These are phyloP conservation scores for Drosophila paramelanica DNA, from an alignment of 2,888 invertebrate genomes.

Conservation along the genomic window DNA sequence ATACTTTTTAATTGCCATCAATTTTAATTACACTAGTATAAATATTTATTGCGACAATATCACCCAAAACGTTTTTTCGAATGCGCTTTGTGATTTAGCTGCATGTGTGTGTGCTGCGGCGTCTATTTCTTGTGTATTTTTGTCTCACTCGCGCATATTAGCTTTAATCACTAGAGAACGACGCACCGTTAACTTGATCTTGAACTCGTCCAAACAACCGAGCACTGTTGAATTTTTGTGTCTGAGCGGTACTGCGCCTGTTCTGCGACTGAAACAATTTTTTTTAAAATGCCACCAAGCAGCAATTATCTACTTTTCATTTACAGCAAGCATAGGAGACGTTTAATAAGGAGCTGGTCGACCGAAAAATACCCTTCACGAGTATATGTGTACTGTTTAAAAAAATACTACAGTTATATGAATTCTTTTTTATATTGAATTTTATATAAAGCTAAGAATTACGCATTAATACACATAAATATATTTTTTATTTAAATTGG, in stretches of 20 bases:
- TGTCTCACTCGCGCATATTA: conserved; percentile 50
- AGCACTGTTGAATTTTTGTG: conserved; percentile 20
- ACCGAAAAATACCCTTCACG: conserved; percentile 34
- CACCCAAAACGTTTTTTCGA: conserved; percentile 33
- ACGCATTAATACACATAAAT: too few relatives aligned
- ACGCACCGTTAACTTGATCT: conserved; percentile 76
- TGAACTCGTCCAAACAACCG: conserved; percentile 44
- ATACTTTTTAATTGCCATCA: conserved; percentile 58
- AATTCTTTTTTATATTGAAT: background rate
- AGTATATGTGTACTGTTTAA: background rate
- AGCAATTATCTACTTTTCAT: conserved; percentile 75
- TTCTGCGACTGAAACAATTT: conserved; percentile 66
- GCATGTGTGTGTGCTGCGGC: conserved; percentile 23
- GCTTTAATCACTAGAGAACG: conserved; percentile 43
- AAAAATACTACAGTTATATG: background rate
- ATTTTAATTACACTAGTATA: conserved; percentile 43
- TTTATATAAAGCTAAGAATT: too few relatives aligned
- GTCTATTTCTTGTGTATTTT: conserved; percentile 33
- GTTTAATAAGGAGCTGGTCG: background rate
- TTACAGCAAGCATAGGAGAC: conserved; percentile 37
- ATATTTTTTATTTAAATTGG: too few relatives aligned
- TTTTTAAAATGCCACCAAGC: conserved; percentile 52
- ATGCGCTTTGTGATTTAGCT: conserved; percentile 24
- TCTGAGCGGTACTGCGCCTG: conserved; percentile 50
- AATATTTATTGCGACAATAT: conserved; percentile 50